Evolutionary conservation across 2,113 vertebrate genomes (phyloP).

Genomic region (Procavia capensis): DNA sequence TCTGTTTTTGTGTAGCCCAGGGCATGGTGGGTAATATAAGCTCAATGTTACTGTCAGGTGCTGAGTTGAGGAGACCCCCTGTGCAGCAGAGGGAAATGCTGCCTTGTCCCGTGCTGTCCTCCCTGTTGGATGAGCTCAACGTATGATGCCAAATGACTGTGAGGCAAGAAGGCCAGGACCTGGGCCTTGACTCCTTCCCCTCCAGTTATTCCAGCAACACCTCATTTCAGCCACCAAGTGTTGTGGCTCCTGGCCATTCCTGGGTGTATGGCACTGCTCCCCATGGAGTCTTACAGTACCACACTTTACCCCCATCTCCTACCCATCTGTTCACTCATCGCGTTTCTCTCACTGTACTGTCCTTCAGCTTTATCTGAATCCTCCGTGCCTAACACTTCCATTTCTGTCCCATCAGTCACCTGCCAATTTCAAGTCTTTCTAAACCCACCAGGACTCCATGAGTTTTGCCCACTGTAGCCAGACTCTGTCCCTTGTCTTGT

Average conservation of each 20-base stretch:
- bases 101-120: too few species aligned
- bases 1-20: not conserved
- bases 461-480: not conserved
- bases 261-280: not conserved
- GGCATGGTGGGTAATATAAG: not conserved
- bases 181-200: not conserved
- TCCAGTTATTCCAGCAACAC: not conserved
- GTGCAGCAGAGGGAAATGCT: too few species aligned
- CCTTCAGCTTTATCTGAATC: not conserved
- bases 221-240: not conserved
- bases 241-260: not conserved
- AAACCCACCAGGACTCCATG: not conserved
- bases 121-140: not conserved
- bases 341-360: not conserved
- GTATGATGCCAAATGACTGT: not conserved
- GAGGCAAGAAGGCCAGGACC: not conserved
- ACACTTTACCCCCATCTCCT: not conserved
- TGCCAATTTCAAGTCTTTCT: not conserved
- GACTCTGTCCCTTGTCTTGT: not conserved
- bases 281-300: not conserved
- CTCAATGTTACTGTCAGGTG: too few species aligned
- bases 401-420: not conserved
- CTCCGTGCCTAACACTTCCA: not conserved
- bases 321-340: not conserved
- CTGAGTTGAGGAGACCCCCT: too few species aligned